A percentile compares a stretch with the other conserved stretches of the same genome.
Conservation (phyloP, 2,113 vertebrate genomes). For the Catharus fuscescens region DNA sequence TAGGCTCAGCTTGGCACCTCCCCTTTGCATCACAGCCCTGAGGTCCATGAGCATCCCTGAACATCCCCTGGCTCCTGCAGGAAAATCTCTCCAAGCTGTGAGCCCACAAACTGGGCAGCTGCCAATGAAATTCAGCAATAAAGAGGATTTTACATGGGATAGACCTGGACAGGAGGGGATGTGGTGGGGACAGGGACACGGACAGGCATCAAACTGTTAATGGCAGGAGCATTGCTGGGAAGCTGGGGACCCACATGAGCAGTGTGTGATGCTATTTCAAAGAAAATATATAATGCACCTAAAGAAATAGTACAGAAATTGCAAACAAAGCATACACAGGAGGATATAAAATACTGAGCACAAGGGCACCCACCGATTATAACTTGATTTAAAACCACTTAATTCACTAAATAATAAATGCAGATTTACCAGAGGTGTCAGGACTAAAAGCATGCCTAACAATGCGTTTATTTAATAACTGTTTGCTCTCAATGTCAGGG, state of each 20-base stretch:
- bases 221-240: background rate
- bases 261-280: background rate
- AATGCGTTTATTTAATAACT: constrained; percentile 60
- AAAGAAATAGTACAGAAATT: constrained; percentile 55
- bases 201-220: background rate
- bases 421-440: constrained; percentile 66
- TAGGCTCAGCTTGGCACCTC: background rate
- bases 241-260: background rate
- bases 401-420: constrained; percentile 67
- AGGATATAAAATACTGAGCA: constrained; percentile 35
- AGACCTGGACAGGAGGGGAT: background rate
- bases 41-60: background rate
- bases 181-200: background rate
- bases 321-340: constrained; percentile 59
- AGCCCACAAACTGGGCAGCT: background rate
- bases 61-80: background rate
- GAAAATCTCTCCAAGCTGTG: background rate
- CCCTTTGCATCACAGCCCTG: fast-evolving
- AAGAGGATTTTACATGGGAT: background rate
- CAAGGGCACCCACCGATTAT: constrained; percentile 59
- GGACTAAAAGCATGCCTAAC: constrained; percentile 66
- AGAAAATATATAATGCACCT: constrained; percentile 45
- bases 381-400: constrained; percentile 66
- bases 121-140: fast-evolving
- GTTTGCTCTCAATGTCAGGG: constrained; percentile 62